Evolutionary conservation across 1,140 invertebrate species (phyloP), one percentile per base, ranked within the genome.

Genomic region (Microplitis mediator): DNA sequence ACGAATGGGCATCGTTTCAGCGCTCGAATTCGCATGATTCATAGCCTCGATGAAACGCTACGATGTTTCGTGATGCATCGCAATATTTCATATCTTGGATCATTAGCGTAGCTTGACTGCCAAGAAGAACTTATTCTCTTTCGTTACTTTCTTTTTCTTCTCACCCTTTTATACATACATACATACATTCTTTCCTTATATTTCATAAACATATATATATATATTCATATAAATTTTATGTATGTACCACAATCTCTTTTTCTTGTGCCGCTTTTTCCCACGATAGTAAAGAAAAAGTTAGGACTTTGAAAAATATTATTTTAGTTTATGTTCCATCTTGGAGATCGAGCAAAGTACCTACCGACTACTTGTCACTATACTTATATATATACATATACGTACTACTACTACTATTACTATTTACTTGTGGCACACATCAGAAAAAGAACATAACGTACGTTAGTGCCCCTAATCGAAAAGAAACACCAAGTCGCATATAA

Each of bases 401-500:
- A 23, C 2, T 23, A 31, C 16, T 62, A 4, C 23, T 13, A 34
- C 14, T 39, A 64, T 14, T 36, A n/a, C 34, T 16, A 64, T 36
- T 13, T 64, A 39, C 36, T 36, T 13, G 14, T 45, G 39, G 39
- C 39, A 45, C 39, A 45, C 39, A 45, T 45, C 4, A 45, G 39
- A 45, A 11, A 16, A n/a, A 16, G 4, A 16, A 16, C 16, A 56
- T n/a, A 56, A 61, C 58, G 31, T 61, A 31, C 58, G 54, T 13
- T 13, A n/a, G 45, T 13, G n/a, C n/a, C 35, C 14, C 78, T 84
- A 83, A 84, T 83, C 83, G 80, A 80, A 77, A 78, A 77, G 79
- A 82, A 84, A 84, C 82, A 80, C 78, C 78, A 76, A 78, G 81
- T 82, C 79, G 85, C 82, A 86, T 85, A 85, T 85, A 85, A 86